Percentiles rank a stretch among this genome's conserved stretches.
These are phyloP conservation scores for Zoroaster sp. DNA, from an alignment of 53 echinoderm and acorn worm genomes.

Conservation along the genomic window DNA sequence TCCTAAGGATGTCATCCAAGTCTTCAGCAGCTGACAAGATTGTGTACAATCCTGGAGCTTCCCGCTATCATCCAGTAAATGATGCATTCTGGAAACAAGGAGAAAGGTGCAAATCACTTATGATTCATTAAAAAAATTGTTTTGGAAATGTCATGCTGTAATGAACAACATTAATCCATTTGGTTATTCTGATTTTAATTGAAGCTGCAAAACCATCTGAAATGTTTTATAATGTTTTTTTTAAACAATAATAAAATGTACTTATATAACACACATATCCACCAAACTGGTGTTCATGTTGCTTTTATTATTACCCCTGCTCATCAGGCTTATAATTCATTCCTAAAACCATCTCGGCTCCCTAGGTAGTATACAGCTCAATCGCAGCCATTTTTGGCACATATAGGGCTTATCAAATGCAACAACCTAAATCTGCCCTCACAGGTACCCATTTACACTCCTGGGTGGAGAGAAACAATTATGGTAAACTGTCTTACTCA, in stretches of 20 bases:
- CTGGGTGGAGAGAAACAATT: too few species aligned
- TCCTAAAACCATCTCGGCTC: too few species aligned
- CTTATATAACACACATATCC: not conserved
- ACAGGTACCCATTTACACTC: too few species aligned
- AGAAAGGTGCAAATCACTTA: conserved; percentile 76
- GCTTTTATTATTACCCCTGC: too few species aligned
- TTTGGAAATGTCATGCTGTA: not conserved
- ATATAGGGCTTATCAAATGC: too few species aligned
- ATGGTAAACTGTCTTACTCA: too few species aligned
- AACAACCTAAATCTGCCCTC: too few species aligned
- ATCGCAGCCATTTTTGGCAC: too few species aligned
- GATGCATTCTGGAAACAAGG: conserved; percentile 95
- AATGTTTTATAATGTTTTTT: not conserved
- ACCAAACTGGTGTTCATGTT: too few species aligned
- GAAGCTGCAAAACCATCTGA: not conserved
- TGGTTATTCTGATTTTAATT: not conserved
- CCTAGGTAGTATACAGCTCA: too few species aligned
- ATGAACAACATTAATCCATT: not conserved
- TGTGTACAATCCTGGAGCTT: conserved; percentile 75
- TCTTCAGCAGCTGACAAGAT: conserved; percentile 3
- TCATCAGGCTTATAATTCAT: too few species aligned
- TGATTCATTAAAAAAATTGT: not conserved
- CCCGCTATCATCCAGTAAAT: conserved; percentile 78
- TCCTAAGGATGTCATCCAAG: conserved; percentile 15
- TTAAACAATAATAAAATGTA: not conserved